These are phyloP conservation scores for Holacanthella duospinosa DNA, from an alignment of 2,888 invertebrate genomes.

Conservation along the genomic window DNA sequence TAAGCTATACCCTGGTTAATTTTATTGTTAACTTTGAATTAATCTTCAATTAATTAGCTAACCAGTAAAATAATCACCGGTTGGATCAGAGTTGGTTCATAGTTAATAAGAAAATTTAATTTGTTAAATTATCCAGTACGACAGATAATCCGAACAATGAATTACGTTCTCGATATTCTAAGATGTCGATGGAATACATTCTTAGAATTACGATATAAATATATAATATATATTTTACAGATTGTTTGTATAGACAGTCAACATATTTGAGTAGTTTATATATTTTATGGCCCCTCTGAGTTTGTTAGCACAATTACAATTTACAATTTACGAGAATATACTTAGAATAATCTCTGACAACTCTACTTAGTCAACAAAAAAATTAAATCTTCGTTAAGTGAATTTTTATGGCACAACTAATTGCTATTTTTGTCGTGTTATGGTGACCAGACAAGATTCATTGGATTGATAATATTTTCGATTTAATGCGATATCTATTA, in stretches of 20 bases:
- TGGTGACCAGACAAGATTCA: slow-evolving; percentile 4
- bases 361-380: neutral
- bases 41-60: too few relatives aligned
- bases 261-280: too few relatives aligned
- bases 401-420: slow-evolving; percentile 2
- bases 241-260: too few relatives aligned
- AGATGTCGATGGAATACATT: too few relatives aligned
- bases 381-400: neutral
- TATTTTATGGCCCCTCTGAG: slow-evolving; percentile 4
- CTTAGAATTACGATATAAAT: neutral
- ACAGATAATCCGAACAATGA: too few relatives aligned
- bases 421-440: neutral
- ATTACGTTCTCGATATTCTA: too few relatives aligned
- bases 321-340: neutral
- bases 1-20: too few relatives aligned
- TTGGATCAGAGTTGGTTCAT: too few relatives aligned
- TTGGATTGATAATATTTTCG: neutral
- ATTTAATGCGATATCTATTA: neutral
- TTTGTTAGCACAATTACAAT: slow-evolving; percentile 3
- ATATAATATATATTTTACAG: neutral
- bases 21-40: too few relatives aligned
- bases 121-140: too few relatives aligned
- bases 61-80: too few relatives aligned
- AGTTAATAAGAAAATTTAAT: too few relatives aligned
- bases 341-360: neutral